A percentile compares a stretch with the other conserved stretches of the same genome.
phyloP scores from a whole-genome alignment of 2,888 invertebrate species.

The Sinopyrophorus schimmeli region DNA sequence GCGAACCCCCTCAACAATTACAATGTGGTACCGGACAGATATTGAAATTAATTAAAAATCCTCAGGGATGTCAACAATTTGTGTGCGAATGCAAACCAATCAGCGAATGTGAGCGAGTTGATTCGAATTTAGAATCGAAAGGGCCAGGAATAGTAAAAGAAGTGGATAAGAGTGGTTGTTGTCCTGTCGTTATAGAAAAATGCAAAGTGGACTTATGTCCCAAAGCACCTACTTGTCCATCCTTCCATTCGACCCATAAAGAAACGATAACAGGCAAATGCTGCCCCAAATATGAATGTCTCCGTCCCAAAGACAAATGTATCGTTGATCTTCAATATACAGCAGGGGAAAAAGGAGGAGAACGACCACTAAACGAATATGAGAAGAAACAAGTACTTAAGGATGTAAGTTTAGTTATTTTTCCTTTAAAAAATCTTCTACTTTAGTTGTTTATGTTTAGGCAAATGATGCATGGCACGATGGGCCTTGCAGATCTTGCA shows the following conservation, averaged over 20 bases:
- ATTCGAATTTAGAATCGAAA: slow-evolving; percentile 44
- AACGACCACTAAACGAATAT: slow-evolving; percentile 50
- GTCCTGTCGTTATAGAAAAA: slow-evolving; percentile 63
- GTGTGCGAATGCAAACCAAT: slow-evolving; percentile 77
- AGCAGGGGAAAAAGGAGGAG: slow-evolving; percentile 60
- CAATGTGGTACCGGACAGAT: slow-evolving; percentile 73
- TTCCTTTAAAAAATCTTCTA: background rate
- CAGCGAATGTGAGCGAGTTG: slow-evolving; percentile 67
- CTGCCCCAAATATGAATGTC: slow-evolving; percentile 69
- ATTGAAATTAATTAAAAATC: slow-evolving; percentile 65
- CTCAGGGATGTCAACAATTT: slow-evolving; percentile 72
- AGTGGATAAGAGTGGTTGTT: slow-evolving; percentile 70
- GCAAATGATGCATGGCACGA: slow-evolving; percentile 68
- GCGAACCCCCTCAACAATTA: slow-evolving; percentile 69
- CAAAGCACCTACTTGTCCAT: slow-evolving; percentile 60
- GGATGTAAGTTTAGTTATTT: slow-evolving; percentile 51
- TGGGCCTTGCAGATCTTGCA: slow-evolving; percentile 70
- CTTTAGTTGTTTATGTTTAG: slow-evolving; percentile 45
- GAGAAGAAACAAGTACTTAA: slow-evolving; percentile 60
- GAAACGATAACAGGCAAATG: slow-evolving; percentile 56
- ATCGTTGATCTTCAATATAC: slow-evolving; percentile 63
- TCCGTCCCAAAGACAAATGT: slow-evolving; percentile 67
- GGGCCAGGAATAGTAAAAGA: slow-evolving; percentile 66
- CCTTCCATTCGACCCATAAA: slow-evolving; percentile 59
- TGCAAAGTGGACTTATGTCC: slow-evolving; percentile 71